These are phyloP conservation scores for Pasiphila rectangulata DNA, from an alignment of 2,888 invertebrate genomes.

Conservation along the genomic window DNA sequence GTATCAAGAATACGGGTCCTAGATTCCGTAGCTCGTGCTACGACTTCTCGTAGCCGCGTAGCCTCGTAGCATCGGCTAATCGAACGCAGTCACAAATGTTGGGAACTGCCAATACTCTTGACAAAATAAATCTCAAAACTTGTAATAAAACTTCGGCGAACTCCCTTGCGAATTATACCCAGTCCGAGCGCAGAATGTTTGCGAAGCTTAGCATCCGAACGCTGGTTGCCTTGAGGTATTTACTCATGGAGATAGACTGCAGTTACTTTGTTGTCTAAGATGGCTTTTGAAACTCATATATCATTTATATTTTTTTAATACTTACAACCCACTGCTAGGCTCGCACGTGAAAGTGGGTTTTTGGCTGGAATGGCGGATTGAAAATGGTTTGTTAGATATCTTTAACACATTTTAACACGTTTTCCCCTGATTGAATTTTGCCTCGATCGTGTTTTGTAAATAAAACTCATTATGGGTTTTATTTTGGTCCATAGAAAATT, in stretches of 20 bases:
- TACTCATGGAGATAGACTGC: slow-evolving; percentile 1
- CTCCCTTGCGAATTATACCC: slow-evolving; percentile 19
- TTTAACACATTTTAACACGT: no score
- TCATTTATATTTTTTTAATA: no score
- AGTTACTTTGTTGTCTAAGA: no score
- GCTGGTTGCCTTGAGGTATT: slow-evolving; percentile 13
- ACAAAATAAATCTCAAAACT: slow-evolving; percentile 25
- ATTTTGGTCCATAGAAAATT: no score
- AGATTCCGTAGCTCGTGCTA: neutral
- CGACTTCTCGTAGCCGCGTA: neutral
- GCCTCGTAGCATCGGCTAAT: neutral
- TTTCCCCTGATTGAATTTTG: no score
- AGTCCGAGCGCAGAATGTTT: slow-evolving; percentile 24
- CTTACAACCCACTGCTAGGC: no score
- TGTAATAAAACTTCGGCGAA: slow-evolving; percentile 21
- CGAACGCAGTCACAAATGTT: slow-evolving; percentile 11
- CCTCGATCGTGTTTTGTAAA: no score
- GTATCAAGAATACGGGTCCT: neutral
- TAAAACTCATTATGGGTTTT: no score
- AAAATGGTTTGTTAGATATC: no score
- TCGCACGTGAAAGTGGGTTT: no score
- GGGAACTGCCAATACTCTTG: slow-evolving; percentile 20
- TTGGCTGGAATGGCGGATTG: no score
- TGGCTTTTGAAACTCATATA: no score
- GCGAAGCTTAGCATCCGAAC: slow-evolving; percentile 22